Conservation (phyloP, 2,113 vertebrate genomes). For the Ranitomeya imitator region DNA sequence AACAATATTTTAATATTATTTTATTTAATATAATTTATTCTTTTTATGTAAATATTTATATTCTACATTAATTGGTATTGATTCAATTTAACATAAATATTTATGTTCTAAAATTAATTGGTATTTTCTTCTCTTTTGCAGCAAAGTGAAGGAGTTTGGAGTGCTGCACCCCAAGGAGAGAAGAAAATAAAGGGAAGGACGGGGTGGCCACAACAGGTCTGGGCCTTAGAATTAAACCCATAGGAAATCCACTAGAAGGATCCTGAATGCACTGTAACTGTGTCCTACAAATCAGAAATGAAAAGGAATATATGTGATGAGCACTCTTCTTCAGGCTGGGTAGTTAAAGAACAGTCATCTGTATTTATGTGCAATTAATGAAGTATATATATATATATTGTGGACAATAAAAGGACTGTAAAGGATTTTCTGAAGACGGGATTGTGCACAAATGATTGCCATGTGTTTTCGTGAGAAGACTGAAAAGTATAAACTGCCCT, state of each 20-base stretch:
- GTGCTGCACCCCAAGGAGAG: constrained; percentile 76
- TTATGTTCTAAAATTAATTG: not conserved
- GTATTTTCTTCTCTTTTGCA: constrained; percentile 53
- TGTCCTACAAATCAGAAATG: constrained; percentile 14
- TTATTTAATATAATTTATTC: not conserved
- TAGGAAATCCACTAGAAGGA: constrained; percentile 66
- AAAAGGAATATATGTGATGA: constrained; percentile 41
- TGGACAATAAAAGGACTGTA: constrained; percentile 61
- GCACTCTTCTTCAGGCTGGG: constrained; percentile 50
- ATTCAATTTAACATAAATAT: not conserved
- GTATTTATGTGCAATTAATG: constrained; percentile 68
- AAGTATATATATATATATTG: constrained; percentile 54
- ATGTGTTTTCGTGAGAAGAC: constrained; percentile 28
- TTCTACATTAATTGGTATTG: no score
- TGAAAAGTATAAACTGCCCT: constrained; percentile 20
- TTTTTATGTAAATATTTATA: not conserved
- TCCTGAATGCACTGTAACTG: constrained; percentile 27
- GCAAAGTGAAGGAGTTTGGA: constrained; percentile 79
- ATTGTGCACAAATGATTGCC: constrained; percentile 41
- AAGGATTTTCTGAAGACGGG: constrained; percentile 52
- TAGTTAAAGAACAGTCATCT: constrained; percentile 51
- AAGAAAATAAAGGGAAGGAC: constrained; percentile 93
- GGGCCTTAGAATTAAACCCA: constrained; percentile 94
- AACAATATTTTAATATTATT: not conserved
- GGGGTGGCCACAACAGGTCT: constrained; percentile 98